Evolutionary conservation across 1,140 invertebrate species (phyloP), one percentile per base, ranked within the genome.

Genomic region (Ctenoplectra terminalis): DNA sequence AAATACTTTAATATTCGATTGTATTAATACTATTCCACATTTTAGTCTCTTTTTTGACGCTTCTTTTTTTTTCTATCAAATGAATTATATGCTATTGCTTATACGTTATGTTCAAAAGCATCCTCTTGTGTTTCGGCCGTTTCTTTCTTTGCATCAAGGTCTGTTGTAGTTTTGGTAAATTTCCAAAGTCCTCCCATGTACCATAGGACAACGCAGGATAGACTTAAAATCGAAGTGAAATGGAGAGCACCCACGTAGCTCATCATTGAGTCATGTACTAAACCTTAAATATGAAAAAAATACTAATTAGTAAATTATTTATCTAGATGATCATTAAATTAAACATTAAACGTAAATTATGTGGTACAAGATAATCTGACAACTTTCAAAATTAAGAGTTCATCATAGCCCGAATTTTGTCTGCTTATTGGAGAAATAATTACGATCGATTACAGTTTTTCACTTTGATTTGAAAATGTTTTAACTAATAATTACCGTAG

Each of bases 121-220:
- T 77, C 23, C 11, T 63, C 34, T 43, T 50, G n/a, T 17, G 4
- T 0, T 20, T 52, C 13, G 13, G 3, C 13, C 7, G 37, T 43
- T n/a, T 61, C 34, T 11, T n/a, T 29, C 20, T 34, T 72, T 3
- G 23, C 4, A 0, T 2, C 11, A 31, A 9, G 7, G 13, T 43
- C 26, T 29, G 0, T n/a, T 5, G 43, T 17, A 3, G 8, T 46
- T 23, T 71, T 52, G 0, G 17, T 72, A n/a, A 52, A 72, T 26
- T 20, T 46, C 80, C 83, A 85, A 23, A 88, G n/a, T 56, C 87
- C 87, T 52, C 79, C 43, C 4, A 81, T 60, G 1, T 66, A 58
- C 94, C 93, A 92, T 48, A 93, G 61, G 11, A 92, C 23, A 31
- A 92, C 80, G 71, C 92, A 92, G 40, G 69, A 85, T 17, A 91